phyloP scores from a whole-genome alignment of 2,888 invertebrate species.

The Hermaeophaga mercurialis region DNA sequence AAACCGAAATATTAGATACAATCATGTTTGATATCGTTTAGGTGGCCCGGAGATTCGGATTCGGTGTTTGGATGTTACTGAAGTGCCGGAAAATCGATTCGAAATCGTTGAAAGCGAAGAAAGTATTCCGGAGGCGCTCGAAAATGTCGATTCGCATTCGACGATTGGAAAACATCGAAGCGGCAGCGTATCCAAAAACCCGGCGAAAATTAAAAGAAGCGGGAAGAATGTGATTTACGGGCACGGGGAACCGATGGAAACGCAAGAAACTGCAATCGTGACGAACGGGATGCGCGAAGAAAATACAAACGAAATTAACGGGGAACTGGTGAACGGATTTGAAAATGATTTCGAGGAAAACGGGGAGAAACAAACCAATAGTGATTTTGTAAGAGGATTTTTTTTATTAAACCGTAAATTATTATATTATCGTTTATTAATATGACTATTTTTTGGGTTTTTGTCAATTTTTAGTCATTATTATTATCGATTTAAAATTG shows the following conservation, averaged over 20 bases:
- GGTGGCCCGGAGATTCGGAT: conserved; percentile 25
- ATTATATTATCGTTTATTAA: too few relatives aligned
- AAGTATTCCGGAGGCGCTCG: conserved; percentile 16
- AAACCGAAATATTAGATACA: background rate
- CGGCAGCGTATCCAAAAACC: conserved; percentile 2
- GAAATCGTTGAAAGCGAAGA: conserved; percentile 29
- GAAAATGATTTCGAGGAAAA: conserved; percentile 7
- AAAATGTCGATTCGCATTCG: background rate
- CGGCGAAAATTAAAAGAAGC: conserved; percentile 19
- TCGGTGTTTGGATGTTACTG: background rate
- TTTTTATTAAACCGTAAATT: too few relatives aligned
- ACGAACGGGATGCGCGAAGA: conserved; percentile 9
- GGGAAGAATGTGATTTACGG: conserved; percentile 39
- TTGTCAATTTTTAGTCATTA: too few relatives aligned
- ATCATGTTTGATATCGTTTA: background rate
- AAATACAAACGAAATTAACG: background rate
- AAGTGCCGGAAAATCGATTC: conserved; percentile 1
- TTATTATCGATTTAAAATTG: too few relatives aligned
- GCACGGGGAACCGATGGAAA: conserved; percentile 46
- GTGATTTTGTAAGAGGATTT: background rate
- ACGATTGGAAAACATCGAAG: conserved; percentile 7
- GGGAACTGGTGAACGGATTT: background rate
- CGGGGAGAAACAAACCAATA: background rate
- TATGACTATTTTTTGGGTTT: too few relatives aligned
- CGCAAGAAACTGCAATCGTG: background rate